phyloP scores from a whole-genome alignment of 2,888 invertebrate genomes.

The Cremastinae sp. region DNA sequence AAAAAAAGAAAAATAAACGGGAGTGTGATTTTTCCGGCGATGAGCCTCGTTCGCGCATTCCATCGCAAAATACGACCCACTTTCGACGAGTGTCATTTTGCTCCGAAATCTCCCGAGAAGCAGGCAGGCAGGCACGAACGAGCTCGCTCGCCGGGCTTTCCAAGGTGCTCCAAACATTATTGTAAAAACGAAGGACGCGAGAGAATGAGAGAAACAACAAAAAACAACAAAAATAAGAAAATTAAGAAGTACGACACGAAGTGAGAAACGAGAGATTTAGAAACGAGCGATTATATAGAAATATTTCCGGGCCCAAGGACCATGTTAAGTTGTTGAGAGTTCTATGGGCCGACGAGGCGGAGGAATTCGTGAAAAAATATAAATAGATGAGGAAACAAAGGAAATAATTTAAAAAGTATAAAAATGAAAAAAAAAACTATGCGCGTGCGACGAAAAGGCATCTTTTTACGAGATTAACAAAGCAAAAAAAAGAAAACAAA shows the following conservation, averaged over 20 bases:
- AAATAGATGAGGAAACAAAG: conserved; percentile 64
- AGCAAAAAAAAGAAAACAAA: conserved; percentile 48
- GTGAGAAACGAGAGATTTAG: conserved; percentile 30
- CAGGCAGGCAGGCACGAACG: no score
- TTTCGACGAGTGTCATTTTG: no score
- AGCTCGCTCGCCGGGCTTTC: no score
- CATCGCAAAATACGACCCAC: conserved; percentile 11
- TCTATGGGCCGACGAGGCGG: conserved; percentile 74
- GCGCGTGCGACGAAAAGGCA: conserved; percentile 61
- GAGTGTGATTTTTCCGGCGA: conserved; percentile 8
- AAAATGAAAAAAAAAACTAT: conserved; percentile 36
- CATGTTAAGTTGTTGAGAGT: conserved; percentile 79
- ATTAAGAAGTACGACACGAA: conserved; percentile 38
- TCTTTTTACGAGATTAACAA: conserved; percentile 73
- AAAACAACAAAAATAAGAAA: conserved; percentile 25
- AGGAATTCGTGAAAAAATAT: conserved; percentile 59
- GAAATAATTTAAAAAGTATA: conserved; percentile 35
- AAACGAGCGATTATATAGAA: conserved; percentile 58
- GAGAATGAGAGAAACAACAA: conserved; percentile 1
- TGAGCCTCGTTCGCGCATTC: conserved; percentile 36
- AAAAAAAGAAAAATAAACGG: conserved; percentile 15
- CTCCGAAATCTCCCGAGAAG: no score
- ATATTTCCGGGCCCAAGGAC: conserved; percentile 70
- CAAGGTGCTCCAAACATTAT: neutral
- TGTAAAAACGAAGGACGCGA: neutral